Evolutionary conservation across 1,140 invertebrate genomes (phyloP).

Genomic region (Drosophila bocqueti): DNA sequence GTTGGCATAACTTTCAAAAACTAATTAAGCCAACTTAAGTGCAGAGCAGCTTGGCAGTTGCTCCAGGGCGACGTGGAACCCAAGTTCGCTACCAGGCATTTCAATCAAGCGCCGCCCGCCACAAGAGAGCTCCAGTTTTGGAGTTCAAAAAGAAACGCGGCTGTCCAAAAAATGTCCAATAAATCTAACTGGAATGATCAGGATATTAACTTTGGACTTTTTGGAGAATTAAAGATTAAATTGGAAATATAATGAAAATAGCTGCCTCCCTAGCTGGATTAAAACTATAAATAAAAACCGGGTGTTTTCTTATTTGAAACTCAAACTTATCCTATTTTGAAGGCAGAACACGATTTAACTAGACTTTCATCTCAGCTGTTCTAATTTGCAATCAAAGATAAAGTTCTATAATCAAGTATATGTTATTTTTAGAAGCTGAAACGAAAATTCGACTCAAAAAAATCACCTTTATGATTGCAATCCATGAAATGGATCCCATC

Average conservation of each 20-base stretch:
- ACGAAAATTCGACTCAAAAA: background rate
- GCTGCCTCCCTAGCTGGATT: too few relatives aligned
- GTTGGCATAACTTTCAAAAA: conserved; percentile 83
- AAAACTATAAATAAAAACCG: background rate
- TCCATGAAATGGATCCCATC: background rate
- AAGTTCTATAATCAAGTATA: background rate
- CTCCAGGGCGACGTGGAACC: conserved; percentile 5
- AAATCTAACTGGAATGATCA: conserved; percentile 1
- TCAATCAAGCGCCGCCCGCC: conserved; percentile 75
- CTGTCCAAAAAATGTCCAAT: conserved; percentile 4
- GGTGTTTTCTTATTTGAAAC: background rate
- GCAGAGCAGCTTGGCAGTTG: conserved; percentile 56
- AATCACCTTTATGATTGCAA: background rate
- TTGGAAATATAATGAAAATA: background rate
- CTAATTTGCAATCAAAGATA: background rate
- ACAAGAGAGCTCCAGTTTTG: conserved; percentile 42
- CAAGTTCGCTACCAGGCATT: conserved; percentile 65
- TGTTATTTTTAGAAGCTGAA: background rate
- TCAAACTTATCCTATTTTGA: background rate
- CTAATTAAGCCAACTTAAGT: conserved; percentile 84
- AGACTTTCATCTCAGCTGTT: background rate
- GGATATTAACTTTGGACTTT: background rate
- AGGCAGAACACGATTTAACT: background rate
- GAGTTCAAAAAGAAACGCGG: conserved; percentile 8
- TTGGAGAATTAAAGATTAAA: background rate